Evolutionary conservation across 2,888 invertebrate genomes (phyloP).

Genomic region (Sepioteuthis lessoniana): DNA sequence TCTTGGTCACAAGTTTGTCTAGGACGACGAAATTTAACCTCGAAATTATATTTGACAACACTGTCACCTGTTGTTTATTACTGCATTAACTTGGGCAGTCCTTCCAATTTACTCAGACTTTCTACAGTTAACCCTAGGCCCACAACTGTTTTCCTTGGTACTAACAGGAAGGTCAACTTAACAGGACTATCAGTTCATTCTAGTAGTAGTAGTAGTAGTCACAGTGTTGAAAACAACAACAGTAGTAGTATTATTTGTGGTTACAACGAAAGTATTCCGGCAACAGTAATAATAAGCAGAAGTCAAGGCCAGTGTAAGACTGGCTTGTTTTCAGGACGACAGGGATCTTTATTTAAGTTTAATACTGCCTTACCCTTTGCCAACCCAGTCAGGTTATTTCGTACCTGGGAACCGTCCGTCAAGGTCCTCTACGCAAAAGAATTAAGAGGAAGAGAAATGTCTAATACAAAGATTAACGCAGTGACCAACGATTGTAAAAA

Average conservation of each 20-base stretch:
- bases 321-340: neutral
- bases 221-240: neutral
- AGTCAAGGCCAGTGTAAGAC: neutral
- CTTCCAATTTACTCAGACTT: neutral
- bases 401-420: neutral
- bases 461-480: neutral
- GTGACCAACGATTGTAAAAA: neutral
- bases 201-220: neutral
- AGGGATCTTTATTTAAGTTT: neutral
- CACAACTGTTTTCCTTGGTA: neutral
- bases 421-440: neutral
- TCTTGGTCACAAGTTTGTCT: neutral
- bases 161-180: neutral
- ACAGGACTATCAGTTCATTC: neutral
- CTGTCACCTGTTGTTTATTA: neutral
- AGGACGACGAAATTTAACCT: neutral
- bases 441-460: neutral
- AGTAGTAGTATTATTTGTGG: neutral
- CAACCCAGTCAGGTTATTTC: neutral
- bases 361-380: neutral
- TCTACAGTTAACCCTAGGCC: neutral
- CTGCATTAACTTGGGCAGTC: neutral
- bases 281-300: neutral
- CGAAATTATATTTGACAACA: slow-evolving; percentile 6
- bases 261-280: neutral